Conservation (phyloP, 2,113 vertebrate species). For the Salvator merianae region DNA sequence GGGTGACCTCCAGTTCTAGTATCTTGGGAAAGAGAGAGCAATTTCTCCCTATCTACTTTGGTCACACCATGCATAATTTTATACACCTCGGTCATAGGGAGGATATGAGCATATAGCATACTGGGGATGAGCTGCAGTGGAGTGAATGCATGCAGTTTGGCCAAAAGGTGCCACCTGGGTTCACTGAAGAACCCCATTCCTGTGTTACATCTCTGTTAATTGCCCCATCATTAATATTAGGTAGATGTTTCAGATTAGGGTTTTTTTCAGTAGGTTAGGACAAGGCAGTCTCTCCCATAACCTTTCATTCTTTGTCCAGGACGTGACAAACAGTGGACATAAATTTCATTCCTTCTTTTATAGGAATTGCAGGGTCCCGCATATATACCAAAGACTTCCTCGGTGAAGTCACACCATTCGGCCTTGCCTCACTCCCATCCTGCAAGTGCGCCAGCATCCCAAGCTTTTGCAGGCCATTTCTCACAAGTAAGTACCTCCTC, state of each 20-base stretch:
- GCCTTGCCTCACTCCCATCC: slow-evolving; percentile 5
- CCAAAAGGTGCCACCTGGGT: neutral
- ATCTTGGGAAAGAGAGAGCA: too few relatives aligned
- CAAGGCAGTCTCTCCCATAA: neutral
- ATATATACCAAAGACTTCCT: slow-evolving; percentile 40
- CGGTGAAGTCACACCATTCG: slow-evolving; percentile 37
- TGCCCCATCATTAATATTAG: neutral
- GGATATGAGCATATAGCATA: neutral
- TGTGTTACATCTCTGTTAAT: neutral
- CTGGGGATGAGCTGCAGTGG: too few relatives aligned
- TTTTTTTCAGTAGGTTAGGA: neutral
- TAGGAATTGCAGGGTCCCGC: slow-evolving; percentile 82
- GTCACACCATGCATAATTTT: too few relatives aligned
- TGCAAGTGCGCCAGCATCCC: slow-evolving; percentile 45
- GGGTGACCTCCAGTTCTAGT: too few relatives aligned
- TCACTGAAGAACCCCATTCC: neutral
- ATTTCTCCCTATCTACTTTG: too few relatives aligned
- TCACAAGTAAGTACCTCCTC: slow-evolving; percentile 52
- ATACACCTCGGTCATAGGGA: too few relatives aligned
- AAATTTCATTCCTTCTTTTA: slow-evolving; percentile 15
- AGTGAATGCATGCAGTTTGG: neutral
- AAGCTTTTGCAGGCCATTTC: slow-evolving; percentile 48
- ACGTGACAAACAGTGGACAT: neutral
- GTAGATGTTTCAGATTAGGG: neutral
- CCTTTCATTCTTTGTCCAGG: neutral